These are phyloP conservation scores for Cabera pusaria DNA, from an alignment of 2,888 invertebrate species.

Conservation along the genomic window DNA sequence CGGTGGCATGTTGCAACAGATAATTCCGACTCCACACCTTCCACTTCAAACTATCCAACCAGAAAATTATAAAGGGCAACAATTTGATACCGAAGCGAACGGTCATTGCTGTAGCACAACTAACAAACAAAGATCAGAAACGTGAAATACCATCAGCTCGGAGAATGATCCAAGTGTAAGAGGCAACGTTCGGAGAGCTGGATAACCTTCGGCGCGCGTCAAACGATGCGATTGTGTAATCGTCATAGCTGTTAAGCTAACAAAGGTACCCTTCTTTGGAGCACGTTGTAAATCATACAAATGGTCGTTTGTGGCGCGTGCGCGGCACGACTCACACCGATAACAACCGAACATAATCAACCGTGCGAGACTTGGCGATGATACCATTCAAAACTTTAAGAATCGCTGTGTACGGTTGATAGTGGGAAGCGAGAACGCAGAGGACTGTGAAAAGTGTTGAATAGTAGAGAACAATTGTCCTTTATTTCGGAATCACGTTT, in stretches of 20 bases:
- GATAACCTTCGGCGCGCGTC: slow-evolving; percentile 67
- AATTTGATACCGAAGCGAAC: slow-evolving; percentile 32
- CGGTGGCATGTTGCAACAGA: slow-evolving; percentile 21
- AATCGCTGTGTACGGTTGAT: slow-evolving; percentile 35
- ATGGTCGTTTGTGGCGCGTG: slow-evolving; percentile 73
- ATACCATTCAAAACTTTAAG: slow-evolving; percentile 41
- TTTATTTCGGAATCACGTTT: slow-evolving; percentile 58
- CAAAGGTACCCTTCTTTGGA: slow-evolving; percentile 66
- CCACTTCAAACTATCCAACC: slow-evolving; percentile 13
- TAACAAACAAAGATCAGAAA: slow-evolving; percentile 54
- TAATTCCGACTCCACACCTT: slow-evolving; percentile 19
- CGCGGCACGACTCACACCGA: slow-evolving; percentile 55
- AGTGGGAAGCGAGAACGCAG: slow-evolving; percentile 32
- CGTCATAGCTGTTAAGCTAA: slow-evolving; percentile 61
- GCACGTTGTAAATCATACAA: slow-evolving; percentile 73
- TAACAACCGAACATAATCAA: slow-evolving; percentile 46
- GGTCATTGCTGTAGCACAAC: slow-evolving; percentile 32
- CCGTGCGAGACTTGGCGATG: slow-evolving; percentile 36
- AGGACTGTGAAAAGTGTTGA: slow-evolving; percentile 50
- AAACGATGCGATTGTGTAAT: slow-evolving; percentile 68
- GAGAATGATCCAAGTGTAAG: slow-evolving; percentile 27
- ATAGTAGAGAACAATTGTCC: slow-evolving; percentile 52
- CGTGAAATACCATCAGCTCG: slow-evolving; percentile 57
- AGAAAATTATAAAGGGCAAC: slow-evolving; percentile 32
- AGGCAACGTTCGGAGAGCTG: slow-evolving; percentile 35